Evolutionary conservation across 2,888 invertebrate genomes (phyloP).

Genomic region (Drosophila falleni): DNA sequence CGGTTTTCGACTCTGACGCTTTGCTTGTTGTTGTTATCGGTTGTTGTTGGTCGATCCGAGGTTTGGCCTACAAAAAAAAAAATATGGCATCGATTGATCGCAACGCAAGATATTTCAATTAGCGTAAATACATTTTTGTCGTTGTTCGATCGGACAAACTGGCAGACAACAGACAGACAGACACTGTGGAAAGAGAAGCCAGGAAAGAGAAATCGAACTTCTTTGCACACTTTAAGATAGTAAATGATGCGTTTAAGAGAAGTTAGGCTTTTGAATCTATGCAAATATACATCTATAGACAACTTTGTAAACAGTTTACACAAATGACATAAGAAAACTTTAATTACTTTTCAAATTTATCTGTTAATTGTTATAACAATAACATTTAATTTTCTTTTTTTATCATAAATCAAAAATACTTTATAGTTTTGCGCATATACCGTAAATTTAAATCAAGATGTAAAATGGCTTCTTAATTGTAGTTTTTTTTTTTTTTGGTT

Average conservation of each 20-base stretch:
- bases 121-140: conserved; percentile 82
- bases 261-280: conserved; percentile 51
- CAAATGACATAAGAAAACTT: neutral
- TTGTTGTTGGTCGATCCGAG: conserved; percentile 27
- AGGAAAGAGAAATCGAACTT: conserved; percentile 72
- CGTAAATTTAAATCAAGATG: conserved; percentile 18
- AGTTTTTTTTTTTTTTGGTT: neutral
- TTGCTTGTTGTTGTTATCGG: conserved; percentile 21
- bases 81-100: conserved; percentile 82
- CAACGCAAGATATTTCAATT: conserved; percentile 81
- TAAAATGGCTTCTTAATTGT: neutral
- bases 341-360: neutral
- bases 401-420: neutral
- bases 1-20: conserved; percentile 55
- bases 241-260: conserved; percentile 54
- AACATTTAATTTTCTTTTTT: conserved; percentile 11
- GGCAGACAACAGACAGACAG: conserved; percentile 20
- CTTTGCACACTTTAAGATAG: conserved; percentile 35
- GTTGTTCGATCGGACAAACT: conserved; percentile 55
- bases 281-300: conserved; percentile 28
- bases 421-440: conserved; percentile 3
- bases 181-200: conserved; percentile 25
- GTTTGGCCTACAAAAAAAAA: conserved; percentile 76
- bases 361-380: conserved; percentile 5
- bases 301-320: conserved; percentile 23